phyloP scores from a whole-genome alignment of 2,888 invertebrate species.

The Falcaria lacertinaria region DNA sequence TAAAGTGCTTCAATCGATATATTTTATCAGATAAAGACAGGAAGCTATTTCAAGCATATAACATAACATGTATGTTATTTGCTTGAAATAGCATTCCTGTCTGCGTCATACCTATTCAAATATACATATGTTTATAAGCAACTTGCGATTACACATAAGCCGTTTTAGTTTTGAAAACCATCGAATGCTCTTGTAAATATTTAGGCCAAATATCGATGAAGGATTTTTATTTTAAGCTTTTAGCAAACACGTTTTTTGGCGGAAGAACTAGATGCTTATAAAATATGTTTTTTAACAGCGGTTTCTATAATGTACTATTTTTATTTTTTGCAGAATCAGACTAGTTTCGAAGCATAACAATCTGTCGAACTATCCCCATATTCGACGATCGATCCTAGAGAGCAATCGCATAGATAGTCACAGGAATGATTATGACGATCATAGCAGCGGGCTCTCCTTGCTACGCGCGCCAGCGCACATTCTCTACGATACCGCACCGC shows the following conservation, averaged over 20 bases:
- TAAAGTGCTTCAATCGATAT: conserved; percentile 29
- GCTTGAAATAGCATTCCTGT: conserved; percentile 32
- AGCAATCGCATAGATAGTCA: conserved; percentile 18
- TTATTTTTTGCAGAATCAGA: conserved; percentile 40
- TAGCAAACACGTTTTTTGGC: conserved; percentile 8
- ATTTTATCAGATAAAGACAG: conserved; percentile 32
- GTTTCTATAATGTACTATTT: conserved; percentile 3
- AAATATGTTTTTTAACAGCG: background rate
- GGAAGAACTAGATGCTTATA: background rate
- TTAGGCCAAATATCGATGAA: conserved; percentile 20
- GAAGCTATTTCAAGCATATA: too few species aligned
- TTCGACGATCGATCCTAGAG: conserved; percentile 30
- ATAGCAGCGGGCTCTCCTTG: conserved; percentile 51
- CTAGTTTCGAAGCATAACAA: conserved; percentile 34
- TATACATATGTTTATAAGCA: background rate
- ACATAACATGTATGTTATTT: conserved; percentile 19
- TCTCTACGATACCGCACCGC: conserved; percentile 34
- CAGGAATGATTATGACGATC: conserved; percentile 60
- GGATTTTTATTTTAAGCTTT: conserved; percentile 12
- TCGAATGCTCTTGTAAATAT: conserved; percentile 34
- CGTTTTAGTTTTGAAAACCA: conserved; percentile 28
- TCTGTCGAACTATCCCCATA: conserved; percentile 20
- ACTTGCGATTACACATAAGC: conserved; percentile 23
- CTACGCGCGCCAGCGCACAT: conserved; percentile 38
- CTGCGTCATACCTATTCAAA: conserved; percentile 46